Evolutionary conservation across 2,797 vertebrate species (phyloP).

Genomic region (Simalia tracyae): DNA sequence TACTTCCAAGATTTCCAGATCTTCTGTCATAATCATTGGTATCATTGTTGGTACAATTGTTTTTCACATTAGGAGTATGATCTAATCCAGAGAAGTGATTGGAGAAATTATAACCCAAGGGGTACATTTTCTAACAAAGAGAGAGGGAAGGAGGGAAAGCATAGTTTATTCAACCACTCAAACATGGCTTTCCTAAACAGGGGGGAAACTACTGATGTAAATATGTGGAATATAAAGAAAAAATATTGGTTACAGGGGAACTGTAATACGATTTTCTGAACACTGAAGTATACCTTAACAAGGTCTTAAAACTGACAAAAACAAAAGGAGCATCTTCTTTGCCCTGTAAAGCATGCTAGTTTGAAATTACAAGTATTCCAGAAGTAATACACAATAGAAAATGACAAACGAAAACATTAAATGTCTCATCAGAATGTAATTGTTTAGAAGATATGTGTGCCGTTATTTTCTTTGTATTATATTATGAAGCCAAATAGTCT

Average conservation of each 20-base stretch:
- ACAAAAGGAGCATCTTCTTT: background rate
- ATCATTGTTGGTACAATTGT: background rate
- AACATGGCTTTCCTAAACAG: background rate
- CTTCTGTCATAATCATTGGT: background rate
- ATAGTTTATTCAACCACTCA: background rate
- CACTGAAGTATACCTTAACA: background rate
- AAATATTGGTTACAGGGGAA: background rate
- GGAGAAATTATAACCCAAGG: background rate
- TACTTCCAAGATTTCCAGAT: background rate
- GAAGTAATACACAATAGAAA: background rate
- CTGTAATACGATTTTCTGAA: background rate
- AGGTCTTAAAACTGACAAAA: background rate
- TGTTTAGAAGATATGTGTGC: background rate
- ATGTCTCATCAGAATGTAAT: background rate
- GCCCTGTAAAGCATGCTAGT: background rate
- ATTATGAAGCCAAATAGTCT: background rate
- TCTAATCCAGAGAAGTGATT: background rate
- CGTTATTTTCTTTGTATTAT: background rate
- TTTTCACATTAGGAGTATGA: background rate
- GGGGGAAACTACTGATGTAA: background rate
- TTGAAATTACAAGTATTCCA: background rate
- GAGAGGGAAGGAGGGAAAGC: background rate
- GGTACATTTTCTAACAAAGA: background rate
- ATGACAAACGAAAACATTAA: background rate
- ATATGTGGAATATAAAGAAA: background rate